Evolutionary conservation across 2,113 vertebrate species (phyloP), one percentile per base, ranked within the genome.

Genomic region (Crotalus viridis): DNA sequence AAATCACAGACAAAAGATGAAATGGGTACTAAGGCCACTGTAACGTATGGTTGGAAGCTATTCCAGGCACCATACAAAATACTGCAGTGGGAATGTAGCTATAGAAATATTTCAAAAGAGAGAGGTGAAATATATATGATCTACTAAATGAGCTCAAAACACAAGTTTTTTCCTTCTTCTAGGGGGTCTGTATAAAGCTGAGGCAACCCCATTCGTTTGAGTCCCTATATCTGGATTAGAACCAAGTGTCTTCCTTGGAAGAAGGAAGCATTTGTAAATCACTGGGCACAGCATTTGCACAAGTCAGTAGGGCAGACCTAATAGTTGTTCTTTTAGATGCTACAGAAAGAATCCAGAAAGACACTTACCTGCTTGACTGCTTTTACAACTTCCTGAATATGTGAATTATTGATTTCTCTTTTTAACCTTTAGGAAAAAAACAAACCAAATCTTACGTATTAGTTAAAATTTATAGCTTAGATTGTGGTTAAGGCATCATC

Each of bases 381-480:
- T 91, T 98, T 98, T 7, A 98, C 98, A 85, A 97, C 98, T 43
- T 98, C 97, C 88, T 98, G 98, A 88, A 98, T 98, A 88, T 98
- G 97, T 4, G 97, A 96, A 92, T 96, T 97, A 85, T 98, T 98
- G 28, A 98, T 98, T 94, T 98, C 98, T 94, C 97, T 98, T 95
- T 98, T 98, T 95, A 97, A 89, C 96, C 98, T 98, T 93, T 59
- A 94, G 96, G 92, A 57, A 55, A 57, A 55, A 89, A 46, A 52
- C 93, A 81, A 93, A 74, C 1, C 10, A 55, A 39, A 81, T 5
- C 54, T 22, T 81, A 81, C 10, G 13, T 6, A 93, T 43, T 39
- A 88, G 0, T 90, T n/a, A 52, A 89, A 91, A 6, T 69, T 52
- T 5, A 54, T 87, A 1, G 28, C 12, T 22, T 22, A 13, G 89